A percentile compares a stretch with the other conserved stretches of the same genome.
Evolutionary conservation across 2,113 vertebrate species (phyloP).

Genomic region (Xiphorhynchus elegans): DNA sequence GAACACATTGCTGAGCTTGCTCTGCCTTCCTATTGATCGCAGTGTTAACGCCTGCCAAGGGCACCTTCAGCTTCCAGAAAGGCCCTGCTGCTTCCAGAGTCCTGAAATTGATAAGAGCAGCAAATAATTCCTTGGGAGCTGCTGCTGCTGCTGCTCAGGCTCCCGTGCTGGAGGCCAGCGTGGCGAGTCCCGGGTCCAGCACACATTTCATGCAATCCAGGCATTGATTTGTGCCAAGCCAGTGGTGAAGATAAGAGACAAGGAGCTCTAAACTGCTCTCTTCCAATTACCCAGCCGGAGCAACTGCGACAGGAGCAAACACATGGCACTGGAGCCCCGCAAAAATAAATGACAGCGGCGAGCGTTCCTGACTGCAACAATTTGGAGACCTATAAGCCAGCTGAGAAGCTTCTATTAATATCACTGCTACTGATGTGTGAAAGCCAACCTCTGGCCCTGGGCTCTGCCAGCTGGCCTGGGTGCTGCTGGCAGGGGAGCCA

Average conservation of each 20-base stretch:
- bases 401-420: neutral
- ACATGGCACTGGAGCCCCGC: neutral
- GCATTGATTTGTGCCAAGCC: slow-evolving; percentile 19
- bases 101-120: neutral
- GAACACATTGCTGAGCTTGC: neutral
- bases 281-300: neutral
- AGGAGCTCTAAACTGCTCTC: neutral
- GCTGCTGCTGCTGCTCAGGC: neutral
- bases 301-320: neutral
- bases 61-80: slow-evolving; percentile 36
- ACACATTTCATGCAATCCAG: neutral
- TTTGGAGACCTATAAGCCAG: neutral
- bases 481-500: neutral
- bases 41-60: slow-evolving; percentile 8
- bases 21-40: neutral
- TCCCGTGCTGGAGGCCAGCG: neutral
- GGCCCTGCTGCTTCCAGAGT: neutral
- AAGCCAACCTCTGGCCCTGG: neutral
- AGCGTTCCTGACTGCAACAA: slow-evolving; percentile 14
- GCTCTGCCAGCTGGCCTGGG: neutral
- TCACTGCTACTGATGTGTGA: neutral
- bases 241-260: neutral
- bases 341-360: slow-evolving; percentile 27
- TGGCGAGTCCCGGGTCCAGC: neutral
- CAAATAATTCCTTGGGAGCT: slow-evolving; percentile 1